Conservation (phyloP, 2,113 vertebrate species). For the Cichladusa arquata region DNA sequence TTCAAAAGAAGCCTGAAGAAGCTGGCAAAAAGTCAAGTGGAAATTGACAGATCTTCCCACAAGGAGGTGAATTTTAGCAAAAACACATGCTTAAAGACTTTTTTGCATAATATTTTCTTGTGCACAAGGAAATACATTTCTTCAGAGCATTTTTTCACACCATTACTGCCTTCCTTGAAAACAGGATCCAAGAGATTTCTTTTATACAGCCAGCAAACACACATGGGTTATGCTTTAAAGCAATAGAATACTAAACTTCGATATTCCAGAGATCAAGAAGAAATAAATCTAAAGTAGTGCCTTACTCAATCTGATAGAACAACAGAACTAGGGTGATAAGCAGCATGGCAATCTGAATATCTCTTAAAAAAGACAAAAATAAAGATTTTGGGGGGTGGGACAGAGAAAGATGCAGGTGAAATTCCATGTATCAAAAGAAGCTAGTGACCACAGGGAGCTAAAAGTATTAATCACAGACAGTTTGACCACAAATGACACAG, state of each 20-base stretch:
- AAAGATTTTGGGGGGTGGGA: neutral
- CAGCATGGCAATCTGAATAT: neutral
- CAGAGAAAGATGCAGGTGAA: neutral
- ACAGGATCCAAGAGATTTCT: neutral
- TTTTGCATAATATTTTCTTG: neutral
- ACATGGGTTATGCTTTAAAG: neutral
- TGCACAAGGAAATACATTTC: neutral
- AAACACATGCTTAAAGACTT: neutral
- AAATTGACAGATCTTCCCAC: neutral
- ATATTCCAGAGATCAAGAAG: neutral
- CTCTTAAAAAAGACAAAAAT: neutral
- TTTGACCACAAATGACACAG: neutral
- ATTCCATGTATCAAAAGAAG: neutral
- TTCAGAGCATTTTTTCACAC: neutral
- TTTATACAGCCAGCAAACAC: neutral
- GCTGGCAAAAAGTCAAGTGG: neutral
- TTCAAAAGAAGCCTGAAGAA: neutral
- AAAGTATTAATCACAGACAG: neutral
- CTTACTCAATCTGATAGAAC: neutral
- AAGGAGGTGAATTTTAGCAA: neutral
- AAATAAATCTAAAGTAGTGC: neutral
- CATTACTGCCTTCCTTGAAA: neutral
- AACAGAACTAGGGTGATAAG: rapidly evolving
- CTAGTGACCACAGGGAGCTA: neutral
- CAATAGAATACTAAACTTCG: neutral